A percentile compares a stretch with the other conserved stretches of the same genome.
These are phyloP conservation scores for Frankliniella intonsa DNA, from an alignment of 2,888 invertebrate genomes.

Conservation along the genomic window DNA sequence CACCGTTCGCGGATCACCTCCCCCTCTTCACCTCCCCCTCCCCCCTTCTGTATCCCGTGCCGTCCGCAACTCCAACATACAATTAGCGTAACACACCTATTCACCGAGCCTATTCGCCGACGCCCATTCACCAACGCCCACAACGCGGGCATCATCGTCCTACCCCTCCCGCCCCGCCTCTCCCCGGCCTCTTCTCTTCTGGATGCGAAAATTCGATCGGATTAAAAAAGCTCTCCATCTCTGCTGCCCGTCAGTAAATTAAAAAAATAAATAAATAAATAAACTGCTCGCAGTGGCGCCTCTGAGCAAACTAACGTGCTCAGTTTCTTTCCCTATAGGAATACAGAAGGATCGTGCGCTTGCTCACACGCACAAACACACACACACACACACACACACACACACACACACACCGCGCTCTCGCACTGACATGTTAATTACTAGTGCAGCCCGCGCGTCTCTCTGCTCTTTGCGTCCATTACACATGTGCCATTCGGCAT, in stretches of 20 bases:
- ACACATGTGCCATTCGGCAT: slow-evolving; percentile 17
- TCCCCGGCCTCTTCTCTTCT: background rate
- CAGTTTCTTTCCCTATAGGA: background rate
- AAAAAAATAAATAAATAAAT: too few relatives aligned
- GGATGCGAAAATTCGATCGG: background rate
- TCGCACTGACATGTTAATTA: slow-evolving; percentile 22
- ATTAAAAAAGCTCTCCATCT: too few relatives aligned
- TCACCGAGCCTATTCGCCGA: background rate
- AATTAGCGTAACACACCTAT: too few relatives aligned
- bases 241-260: too few relatives aligned
- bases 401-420: background rate
- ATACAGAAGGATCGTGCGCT: background rate
- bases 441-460: background rate
- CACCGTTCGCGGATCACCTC: background rate
- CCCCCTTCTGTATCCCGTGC: background rate
- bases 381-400: too few relatives aligned
- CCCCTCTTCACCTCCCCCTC: background rate
- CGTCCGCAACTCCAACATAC: too few relatives aligned
- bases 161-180: too few relatives aligned
- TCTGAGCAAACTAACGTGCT: background rate
- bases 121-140: background rate
- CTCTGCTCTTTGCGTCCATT: background rate
- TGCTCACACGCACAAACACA: background rate
- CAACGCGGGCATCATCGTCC: too few relatives aligned
- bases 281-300: too few relatives aligned